Evolutionary conservation across 2,113 vertebrate species (phyloP).

Genomic region (Nothoprocta perdicaria): DNA sequence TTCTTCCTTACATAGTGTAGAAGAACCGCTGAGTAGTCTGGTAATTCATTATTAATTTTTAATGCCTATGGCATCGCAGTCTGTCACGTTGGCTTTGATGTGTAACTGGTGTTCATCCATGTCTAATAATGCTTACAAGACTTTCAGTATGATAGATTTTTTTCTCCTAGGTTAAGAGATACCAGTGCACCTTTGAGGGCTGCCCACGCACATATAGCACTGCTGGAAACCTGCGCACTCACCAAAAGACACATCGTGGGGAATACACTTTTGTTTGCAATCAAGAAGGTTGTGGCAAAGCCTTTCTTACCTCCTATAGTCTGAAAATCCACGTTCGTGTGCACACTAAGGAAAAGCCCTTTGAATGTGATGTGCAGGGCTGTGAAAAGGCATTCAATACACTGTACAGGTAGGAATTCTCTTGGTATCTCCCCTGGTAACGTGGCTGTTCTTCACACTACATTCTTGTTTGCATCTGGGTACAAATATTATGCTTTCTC

Average conservation of each 20-base stretch:
- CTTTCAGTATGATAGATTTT: neutral
- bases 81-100: neutral
- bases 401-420: constrained; percentile 86
- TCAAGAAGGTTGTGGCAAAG: constrained; percentile 96
- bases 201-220: constrained; percentile 98
- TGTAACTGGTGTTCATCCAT: neutral
- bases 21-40: neutral
- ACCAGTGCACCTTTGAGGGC: constrained; percentile 98
- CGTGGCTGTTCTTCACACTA: neutral
- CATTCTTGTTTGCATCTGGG: neutral
- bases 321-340: constrained; percentile 97
- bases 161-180: constrained; percentile 90
- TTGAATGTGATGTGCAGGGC: constrained; percentile 96
- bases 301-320: constrained; percentile 98
- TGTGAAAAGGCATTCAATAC: constrained; percentile 99
- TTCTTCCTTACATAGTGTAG: neutral
- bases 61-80: neutral
- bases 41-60: neutral
- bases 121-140: neutral
- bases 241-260: constrained; percentile 96
- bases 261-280: constrained; percentile 99
- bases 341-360: constrained; percentile 98
- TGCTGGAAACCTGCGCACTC: constrained; percentile 95
- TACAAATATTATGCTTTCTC: neutral
- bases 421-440: rapidly evolving